Evolutionary conservation across 2,113 vertebrate species (phyloP).

Genomic region (Paradisaea rubra): DNA sequence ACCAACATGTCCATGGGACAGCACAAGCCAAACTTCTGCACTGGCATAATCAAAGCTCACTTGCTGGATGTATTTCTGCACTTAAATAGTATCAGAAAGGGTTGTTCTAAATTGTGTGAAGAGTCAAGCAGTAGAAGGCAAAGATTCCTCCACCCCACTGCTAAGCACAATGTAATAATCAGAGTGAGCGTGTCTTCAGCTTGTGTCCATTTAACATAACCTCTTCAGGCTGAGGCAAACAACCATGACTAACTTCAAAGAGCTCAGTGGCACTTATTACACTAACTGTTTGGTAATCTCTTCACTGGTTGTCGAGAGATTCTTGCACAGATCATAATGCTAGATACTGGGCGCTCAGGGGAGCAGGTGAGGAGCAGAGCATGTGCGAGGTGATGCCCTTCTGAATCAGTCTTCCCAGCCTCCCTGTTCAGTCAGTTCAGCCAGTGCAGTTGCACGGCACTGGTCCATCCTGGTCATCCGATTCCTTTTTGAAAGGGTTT

Average conservation of each 20-base stretch:
- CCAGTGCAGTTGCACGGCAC: not conserved
- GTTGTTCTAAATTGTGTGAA: not conserved
- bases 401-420: not conserved
- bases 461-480: accelerated
- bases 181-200: not conserved
- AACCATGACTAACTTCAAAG: not conserved
- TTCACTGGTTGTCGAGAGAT: not conserved
- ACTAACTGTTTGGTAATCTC: not conserved
- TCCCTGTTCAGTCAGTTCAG: not conserved
- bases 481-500: not conserved
- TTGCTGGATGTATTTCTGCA: not conserved
- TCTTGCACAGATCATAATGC: not conserved
- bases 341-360: accelerated
- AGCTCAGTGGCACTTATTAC: not conserved
- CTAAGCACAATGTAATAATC: not conserved
- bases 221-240: not conserved
- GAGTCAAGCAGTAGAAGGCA: not conserved
- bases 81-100: not conserved
- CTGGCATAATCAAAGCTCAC: not conserved
- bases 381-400: not conserved
- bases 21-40: not conserved
- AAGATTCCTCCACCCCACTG: not conserved
- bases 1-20: not conserved
- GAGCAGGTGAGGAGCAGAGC: not conserved
- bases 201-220: not conserved